Evolutionary conservation across 2,113 vertebrate genomes (phyloP).

Genomic region (Anthoscopus minutus): DNA sequence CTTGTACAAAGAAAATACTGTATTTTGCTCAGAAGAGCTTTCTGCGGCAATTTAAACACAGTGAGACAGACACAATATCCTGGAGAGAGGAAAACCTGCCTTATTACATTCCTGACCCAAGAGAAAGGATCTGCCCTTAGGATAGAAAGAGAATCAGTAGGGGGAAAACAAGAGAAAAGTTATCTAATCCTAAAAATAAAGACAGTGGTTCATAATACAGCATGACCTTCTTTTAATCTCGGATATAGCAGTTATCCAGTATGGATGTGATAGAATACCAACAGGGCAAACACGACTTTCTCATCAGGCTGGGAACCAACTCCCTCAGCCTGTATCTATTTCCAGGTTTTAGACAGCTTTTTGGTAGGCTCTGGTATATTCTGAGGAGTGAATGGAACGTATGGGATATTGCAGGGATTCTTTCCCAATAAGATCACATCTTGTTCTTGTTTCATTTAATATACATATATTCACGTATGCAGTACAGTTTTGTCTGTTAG

Average conservation of each 20-base stretch:
- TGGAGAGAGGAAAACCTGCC: conserved; percentile 78
- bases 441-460: conserved; percentile 62
- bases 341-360: conserved; percentile 29
- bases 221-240: conserved; percentile 66
- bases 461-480: neutral
- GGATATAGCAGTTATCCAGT: conserved; percentile 41
- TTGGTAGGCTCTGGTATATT: conserved; percentile 22
- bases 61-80: conserved; percentile 88
- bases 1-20: conserved; percentile 80
- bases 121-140: conserved; percentile 72
- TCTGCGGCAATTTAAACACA: conserved; percentile 81
- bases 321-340: neutral
- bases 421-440: conserved; percentile 64
- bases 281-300: conserved; percentile 11
- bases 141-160: conserved; percentile 61
- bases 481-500: conserved; percentile 1
- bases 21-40: conserved; percentile 78
- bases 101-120: conserved; percentile 86
- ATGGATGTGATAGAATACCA: conserved; percentile 33
- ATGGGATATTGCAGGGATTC: conserved; percentile 51
- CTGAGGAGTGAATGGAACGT: neutral
- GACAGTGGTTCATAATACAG: conserved; percentile 57
- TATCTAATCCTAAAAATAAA: conserved; percentile 73
- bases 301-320: neutral
- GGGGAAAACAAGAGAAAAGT: conserved; percentile 15